phyloP scores from a whole-genome alignment of 1,140 invertebrate genomes.

The Neodiprion pinetum region DNA sequence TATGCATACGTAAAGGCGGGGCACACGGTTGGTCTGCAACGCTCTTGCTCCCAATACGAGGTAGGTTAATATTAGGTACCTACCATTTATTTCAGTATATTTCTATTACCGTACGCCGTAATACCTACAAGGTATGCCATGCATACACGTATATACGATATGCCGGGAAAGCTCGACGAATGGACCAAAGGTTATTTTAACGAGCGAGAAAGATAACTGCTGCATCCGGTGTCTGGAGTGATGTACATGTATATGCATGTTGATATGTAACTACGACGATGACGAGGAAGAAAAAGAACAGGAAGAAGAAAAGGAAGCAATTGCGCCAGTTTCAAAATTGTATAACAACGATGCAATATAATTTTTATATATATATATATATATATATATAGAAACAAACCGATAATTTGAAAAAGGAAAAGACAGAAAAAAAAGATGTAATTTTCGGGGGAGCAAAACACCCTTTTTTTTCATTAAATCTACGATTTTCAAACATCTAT shows the following conservation, averaged over 20 bases:
- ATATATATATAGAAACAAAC: not conserved
- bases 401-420: not conserved
- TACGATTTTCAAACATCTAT: too few relatives aligned
- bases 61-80: too few relatives aligned
- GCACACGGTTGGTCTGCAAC: too few relatives aligned
- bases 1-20: too few relatives aligned
- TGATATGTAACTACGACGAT: not conserved
- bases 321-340: not conserved
- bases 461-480: too few relatives aligned
- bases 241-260: not conserved
- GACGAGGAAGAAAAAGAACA: constrained; percentile 6
- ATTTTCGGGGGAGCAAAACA: too few relatives aligned
- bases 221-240: constrained; percentile 23
- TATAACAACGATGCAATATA: not conserved
- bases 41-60: too few relatives aligned
- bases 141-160: not conserved
- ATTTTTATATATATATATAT: not conserved
- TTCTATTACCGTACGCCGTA: too few relatives aligned
- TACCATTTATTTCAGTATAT: too few relatives aligned
- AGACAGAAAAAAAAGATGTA: too few relatives aligned
- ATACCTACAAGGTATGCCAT: not conserved
- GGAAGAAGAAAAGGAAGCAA: not conserved
- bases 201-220: constrained; percentile 16
- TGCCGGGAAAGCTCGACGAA: not conserved
- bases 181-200: constrained; percentile 25